Percentiles rank a stretch among this genome's conserved stretches.
Conservation (phyloP, 2,888 invertebrate genomes). For the Tenodera sinensis region DNA sequence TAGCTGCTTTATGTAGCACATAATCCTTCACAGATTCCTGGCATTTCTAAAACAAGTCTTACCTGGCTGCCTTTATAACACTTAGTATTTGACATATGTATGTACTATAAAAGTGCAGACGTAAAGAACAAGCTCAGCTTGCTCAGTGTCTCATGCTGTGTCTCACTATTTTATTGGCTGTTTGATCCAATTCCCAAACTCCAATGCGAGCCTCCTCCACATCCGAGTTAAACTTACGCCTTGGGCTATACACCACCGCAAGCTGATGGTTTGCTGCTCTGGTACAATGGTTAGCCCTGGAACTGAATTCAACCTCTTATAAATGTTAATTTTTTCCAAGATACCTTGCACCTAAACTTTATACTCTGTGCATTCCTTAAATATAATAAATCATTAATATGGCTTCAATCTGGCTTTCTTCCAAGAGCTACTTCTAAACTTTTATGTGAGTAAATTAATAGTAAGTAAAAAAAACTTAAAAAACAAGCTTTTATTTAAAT, state of each 20-base stretch:
- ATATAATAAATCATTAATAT: no score
- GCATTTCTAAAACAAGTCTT: no score
- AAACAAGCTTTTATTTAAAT: no score
- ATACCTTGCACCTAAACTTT: no score
- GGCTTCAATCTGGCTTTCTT: no score
- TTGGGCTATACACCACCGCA: neutral
- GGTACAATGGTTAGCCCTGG: neutral
- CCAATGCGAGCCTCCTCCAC: slow-evolving; percentile 22
- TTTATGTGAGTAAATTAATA: no score
- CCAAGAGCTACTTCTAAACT: no score
- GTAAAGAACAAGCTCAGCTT: neutral
- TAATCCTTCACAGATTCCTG: neutral
- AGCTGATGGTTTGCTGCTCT: neutral
- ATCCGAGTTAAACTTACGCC: slow-evolving; percentile 17
- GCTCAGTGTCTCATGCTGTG: slow-evolving; percentile 15
- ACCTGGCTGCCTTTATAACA: neutral
- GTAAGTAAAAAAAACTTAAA: no score
- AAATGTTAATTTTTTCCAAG: no score
- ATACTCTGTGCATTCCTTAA: no score
- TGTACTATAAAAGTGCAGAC: neutral
- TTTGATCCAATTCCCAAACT: slow-evolving; percentile 16
- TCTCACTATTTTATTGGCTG: slow-evolving; percentile 16
- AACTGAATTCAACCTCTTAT: neutral
- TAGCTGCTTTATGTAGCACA: neutral
- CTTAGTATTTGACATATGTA: neutral